Conservation (phyloP, 1,140 invertebrate species). For the Lucilia cuprina region DNA sequence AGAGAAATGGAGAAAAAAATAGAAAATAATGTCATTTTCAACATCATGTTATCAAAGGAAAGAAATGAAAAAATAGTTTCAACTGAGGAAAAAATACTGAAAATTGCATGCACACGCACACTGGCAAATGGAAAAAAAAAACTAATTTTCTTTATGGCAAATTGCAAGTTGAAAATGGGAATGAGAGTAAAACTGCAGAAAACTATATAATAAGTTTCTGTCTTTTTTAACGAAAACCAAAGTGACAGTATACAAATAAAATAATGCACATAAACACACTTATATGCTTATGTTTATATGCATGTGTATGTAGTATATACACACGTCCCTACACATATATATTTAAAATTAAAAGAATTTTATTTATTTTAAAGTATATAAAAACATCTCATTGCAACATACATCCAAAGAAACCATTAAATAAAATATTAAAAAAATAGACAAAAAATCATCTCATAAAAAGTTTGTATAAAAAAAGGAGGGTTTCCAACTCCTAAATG, state of each 20-base stretch:
- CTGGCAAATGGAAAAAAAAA: neutral
- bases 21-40: slow-evolving; percentile 28
- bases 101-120: neutral
- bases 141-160: slow-evolving; percentile 17
- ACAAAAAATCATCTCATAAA: neutral
- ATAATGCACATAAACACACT: neutral
- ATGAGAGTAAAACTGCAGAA: neutral
- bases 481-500: neutral
- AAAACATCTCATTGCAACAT: neutral
- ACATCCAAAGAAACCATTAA: neutral
- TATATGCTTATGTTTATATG: neutral
- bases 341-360: neutral
- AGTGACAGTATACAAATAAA: slow-evolving; percentile 20
- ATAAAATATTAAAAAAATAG: neutral
- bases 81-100: neutral
- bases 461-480: neutral
- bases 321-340: no score
- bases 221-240: neutral
- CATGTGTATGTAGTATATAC: no score
- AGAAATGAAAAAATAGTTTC: neutral
- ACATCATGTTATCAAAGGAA: slow-evolving; percentile 15
- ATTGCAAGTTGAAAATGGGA: slow-evolving; percentile 5
- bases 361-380: slow-evolving; percentile 8
- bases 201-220: neutral
- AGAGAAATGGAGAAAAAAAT: neutral